These are phyloP conservation scores for Drosophila pegasa DNA, from an alignment of 2,888 invertebrate species.

Conservation along the genomic window DNA sequence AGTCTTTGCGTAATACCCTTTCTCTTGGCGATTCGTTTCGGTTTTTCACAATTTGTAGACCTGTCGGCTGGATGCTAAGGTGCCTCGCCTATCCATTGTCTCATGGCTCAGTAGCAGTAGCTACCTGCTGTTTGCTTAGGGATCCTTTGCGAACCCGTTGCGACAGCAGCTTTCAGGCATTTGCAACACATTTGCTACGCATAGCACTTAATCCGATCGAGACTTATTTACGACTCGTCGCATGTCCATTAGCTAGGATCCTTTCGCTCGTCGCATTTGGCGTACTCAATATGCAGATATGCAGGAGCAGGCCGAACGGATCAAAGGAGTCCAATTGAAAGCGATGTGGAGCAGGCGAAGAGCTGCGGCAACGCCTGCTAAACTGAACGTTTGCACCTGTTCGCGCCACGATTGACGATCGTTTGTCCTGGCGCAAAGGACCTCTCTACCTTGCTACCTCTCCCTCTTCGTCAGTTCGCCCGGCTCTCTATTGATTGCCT, in stretches of 20 bases:
- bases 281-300: constrained; percentile 1
- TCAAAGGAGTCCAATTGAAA: neutral
- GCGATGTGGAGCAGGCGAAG: constrained; percentile 40
- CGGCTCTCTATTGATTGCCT: constrained; percentile 54
- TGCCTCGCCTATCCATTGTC: neutral
- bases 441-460: constrained; percentile 10
- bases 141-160: constrained; percentile 7
- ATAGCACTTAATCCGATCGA: constrained; percentile 10
- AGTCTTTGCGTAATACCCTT: constrained; percentile 35
- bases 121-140: constrained; percentile 1
- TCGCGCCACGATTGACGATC: constrained; percentile 40
- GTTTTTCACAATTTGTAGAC: constrained; percentile 20
- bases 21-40: constrained; percentile 29
- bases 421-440: constrained; percentile 36
- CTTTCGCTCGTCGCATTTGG: neutral
- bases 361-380: constrained; percentile 28
- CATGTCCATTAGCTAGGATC: constrained; percentile 13
- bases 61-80: neutral
- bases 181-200: constrained; percentile 48
- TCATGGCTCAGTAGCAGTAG: neutral
- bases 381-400: constrained; percentile 59
- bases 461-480: neutral
- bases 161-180: constrained; percentile 23
- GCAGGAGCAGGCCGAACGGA: constrained; percentile 1
- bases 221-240: constrained; percentile 28